Evolutionary conservation across 1,140 invertebrate species (phyloP).

Genomic region (Drosophila kanapiae): DNA sequence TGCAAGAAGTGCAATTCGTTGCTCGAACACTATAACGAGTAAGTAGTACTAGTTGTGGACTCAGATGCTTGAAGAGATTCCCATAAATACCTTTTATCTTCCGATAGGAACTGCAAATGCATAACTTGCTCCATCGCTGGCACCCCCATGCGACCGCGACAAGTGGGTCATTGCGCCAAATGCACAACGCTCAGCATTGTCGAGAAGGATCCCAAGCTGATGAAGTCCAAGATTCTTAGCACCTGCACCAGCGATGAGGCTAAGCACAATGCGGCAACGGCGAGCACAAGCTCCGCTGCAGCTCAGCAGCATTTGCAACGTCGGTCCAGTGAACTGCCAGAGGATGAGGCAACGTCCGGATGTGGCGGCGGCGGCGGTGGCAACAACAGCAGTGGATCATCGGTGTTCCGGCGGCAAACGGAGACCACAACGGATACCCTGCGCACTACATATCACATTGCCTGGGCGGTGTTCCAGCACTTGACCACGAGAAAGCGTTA

Average conservation of each 20-base stretch:
- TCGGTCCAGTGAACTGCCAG: slow-evolving; percentile 36
- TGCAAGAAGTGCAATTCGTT: slow-evolving; percentile 80
- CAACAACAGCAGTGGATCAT: slow-evolving; percentile 27
- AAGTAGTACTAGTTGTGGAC: slow-evolving; percentile 14
- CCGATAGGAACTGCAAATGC: slow-evolving; percentile 77
- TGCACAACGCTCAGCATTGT: slow-evolving; percentile 80
- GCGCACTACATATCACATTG: slow-evolving; percentile 79
- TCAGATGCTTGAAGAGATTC: background rate
- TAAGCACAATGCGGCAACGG: slow-evolving; percentile 62
- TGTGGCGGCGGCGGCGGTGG: background rate
- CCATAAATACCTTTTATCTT: background rate
- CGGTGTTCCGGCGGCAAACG: slow-evolving; percentile 55
- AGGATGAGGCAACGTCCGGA: slow-evolving; percentile 19
- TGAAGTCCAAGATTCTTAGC: slow-evolving; percentile 83
- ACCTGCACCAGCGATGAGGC: slow-evolving; percentile 78
- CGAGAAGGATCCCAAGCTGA: slow-evolving; percentile 78
- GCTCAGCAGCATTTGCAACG: slow-evolving; percentile 47
- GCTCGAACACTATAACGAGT: slow-evolving; percentile 81
- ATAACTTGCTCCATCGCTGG: slow-evolving; percentile 84
- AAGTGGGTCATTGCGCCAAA: slow-evolving; percentile 73
- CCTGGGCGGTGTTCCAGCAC: slow-evolving; percentile 83
- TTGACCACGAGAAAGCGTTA: slow-evolving; percentile 76
- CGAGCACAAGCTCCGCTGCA: slow-evolving; percentile 51
- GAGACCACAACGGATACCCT: slow-evolving; percentile 51
- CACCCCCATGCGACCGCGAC: slow-evolving; percentile 69